A percentile compares a stretch with the other conserved stretches of the same genome.
Evolutionary conservation across 2,888 invertebrate species (phyloP).

Genomic region (Drymonia ruficornis): DNA sequence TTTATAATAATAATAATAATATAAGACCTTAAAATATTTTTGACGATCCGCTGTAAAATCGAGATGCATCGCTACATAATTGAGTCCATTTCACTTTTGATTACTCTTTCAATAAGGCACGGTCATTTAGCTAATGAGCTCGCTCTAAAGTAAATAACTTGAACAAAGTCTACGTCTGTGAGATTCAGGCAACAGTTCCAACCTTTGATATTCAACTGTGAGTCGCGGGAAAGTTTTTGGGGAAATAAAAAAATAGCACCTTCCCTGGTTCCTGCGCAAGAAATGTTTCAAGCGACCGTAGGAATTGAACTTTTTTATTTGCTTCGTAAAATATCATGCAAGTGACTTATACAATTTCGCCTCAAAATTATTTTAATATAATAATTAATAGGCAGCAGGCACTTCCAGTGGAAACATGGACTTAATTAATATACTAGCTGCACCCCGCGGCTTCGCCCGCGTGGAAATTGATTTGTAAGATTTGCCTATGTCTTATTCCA

Average conservation of each 20-base stretch:
- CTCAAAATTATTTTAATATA: too few species aligned
- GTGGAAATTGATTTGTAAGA: too few species aligned
- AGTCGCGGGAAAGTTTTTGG: conserved; percentile 50
- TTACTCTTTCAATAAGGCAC: conserved; percentile 72
- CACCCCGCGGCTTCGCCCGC: too few species aligned
- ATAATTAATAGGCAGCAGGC: neutral
- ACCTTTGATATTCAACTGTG: conserved; percentile 63
- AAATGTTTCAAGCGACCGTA: conserved; percentile 26
- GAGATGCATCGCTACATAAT: conserved; percentile 29
- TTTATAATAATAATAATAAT: too few species aligned
- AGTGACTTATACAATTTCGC: neutral
- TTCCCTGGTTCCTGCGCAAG: conserved; percentile 32
- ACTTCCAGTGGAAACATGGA: neutral
- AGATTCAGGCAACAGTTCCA: conserved; percentile 59
- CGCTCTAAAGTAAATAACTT: conserved; percentile 75
- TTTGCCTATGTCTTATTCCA: too few species aligned
- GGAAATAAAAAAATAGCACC: conserved; percentile 53
- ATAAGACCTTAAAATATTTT: conserved; percentile 13
- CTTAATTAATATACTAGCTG: too few species aligned
- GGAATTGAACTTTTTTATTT: conserved; percentile 22
- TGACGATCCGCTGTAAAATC: conserved; percentile 13
- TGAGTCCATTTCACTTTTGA: conserved; percentile 54
- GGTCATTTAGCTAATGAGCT: conserved; percentile 81
- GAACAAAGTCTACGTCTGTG: conserved; percentile 73
- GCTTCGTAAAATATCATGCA: conserved; percentile 16